Conservation (phyloP, 1,140 invertebrate species). For the Mercenaria mercenaria region DNA sequence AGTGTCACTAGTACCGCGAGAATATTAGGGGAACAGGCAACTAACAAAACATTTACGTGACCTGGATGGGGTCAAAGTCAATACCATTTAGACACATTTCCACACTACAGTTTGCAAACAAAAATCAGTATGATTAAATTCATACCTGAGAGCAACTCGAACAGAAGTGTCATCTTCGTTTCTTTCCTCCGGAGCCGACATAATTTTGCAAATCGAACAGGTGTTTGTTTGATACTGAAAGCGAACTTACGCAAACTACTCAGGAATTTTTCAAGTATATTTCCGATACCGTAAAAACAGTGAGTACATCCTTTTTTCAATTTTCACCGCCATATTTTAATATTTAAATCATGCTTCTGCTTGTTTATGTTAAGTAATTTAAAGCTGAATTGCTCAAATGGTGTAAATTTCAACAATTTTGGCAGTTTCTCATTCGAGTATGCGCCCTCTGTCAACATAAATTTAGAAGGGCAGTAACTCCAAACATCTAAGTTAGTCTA, state of each 20-base stretch:
- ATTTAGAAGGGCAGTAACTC: background rate
- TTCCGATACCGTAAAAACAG: background rate
- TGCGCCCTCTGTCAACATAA: slow-evolving; percentile 36
- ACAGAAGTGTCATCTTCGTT: slow-evolving; percentile 79
- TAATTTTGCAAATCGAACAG: slow-evolving; percentile 2
- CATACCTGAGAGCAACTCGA: slow-evolving; percentile 78
- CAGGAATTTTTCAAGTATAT: background rate
- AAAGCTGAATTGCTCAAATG: background rate
- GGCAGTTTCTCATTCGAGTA: slow-evolving; percentile 8
- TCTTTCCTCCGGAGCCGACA: slow-evolving; percentile 73
- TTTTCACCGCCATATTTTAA: background rate
- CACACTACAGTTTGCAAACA: too few relatives aligned
- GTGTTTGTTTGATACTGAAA: too few relatives aligned
- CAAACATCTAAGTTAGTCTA: too few relatives aligned
- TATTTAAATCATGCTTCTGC: background rate
- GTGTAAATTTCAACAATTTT: slow-evolving; percentile 51
- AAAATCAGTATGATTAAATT: background rate
- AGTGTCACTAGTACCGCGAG: too few relatives aligned
- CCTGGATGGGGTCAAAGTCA: background rate
- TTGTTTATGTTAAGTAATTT: slow-evolving; percentile 11
- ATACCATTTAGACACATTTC: too few relatives aligned
- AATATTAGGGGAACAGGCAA: too few relatives aligned
- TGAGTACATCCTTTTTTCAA: background rate
- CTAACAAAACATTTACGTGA: too few relatives aligned
- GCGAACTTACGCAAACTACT: background rate